Base-by-base conservation (phyloP, 2,113 vertebrate genomes). In the Stercorarius parasiticus region DNA sequence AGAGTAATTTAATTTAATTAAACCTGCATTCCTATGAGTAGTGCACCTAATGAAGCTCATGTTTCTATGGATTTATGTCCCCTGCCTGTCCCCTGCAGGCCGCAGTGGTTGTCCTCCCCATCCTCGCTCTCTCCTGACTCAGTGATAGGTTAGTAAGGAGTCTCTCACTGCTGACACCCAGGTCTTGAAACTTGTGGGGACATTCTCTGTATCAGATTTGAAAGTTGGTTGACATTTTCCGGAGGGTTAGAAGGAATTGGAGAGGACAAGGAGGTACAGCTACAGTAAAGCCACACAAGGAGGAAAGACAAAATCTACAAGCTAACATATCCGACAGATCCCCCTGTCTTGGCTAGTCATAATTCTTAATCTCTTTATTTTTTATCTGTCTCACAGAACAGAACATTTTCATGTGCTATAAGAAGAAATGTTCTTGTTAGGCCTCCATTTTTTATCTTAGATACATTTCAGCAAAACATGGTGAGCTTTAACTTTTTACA, bases 31-130 rank as follows among this genome's bases (percentile, higher is more conserved):
- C 13, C 21, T 66, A 11, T 34, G 34, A 49, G 9, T 13, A 73
- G 18, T 52, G 15, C 8, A 36, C 27, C 43, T 23, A 61, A 7
- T 23, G 42, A 80, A 86, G 20, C 15, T 47, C 2, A 45, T 72
- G 88, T 79, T 72, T 29, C 43, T 42, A 34, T 29, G 69, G 43
- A 21, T 70, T 52, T 42, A 6, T 65, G 14, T 27, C 13, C 56
- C n/a, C 25, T 59, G n/a, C 32, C 26, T 85, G 70, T 61, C 10
- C 17, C 10, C 30, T 26, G 8, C 5, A 58, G 38, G 6, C 10
- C 19, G 9, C 20, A 9, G 43, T 0, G 0, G 6, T n/a, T 26
- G 15, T 69, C 26, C 7, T 89, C 27, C 16, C 16, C 5, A 4
- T 65, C 4, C 4, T 85, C 3, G 11, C 10, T 45, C 47, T 72